phyloP scores from a whole-genome alignment of 2,113 vertebrate genomes.

The Lepus timidus region DNA sequence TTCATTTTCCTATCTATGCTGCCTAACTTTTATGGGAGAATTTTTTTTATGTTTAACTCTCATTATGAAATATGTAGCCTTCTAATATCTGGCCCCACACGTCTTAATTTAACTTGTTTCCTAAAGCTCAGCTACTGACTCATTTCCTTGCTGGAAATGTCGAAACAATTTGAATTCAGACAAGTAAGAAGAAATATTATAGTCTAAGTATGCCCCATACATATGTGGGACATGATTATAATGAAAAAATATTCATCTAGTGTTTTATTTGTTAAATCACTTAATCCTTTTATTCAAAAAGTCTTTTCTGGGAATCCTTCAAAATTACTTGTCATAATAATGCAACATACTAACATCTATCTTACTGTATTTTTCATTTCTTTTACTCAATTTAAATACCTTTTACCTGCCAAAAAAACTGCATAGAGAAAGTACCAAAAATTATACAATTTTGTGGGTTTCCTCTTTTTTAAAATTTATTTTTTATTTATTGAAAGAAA shows the following conservation, averaged over 20 bases:
- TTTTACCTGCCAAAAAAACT: not conserved
- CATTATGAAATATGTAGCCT: not conserved
- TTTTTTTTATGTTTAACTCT: not conserved
- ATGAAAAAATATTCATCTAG: not conserved
- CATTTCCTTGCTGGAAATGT: not conserved
- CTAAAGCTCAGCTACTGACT: not conserved
- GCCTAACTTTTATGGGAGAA: not conserved
- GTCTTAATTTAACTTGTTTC: not conserved
- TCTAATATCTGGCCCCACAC: not conserved
- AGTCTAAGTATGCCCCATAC: not conserved
- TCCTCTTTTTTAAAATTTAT: too few species aligned
- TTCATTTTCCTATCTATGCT: not conserved
- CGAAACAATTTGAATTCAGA: not conserved
- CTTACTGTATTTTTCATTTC: not conserved
- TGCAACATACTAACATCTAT: not conserved
- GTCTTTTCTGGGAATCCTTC: not conserved
- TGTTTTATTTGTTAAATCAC: not conserved
- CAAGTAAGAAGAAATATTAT: not conserved
- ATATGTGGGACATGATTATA: not conserved
- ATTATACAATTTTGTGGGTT: not conserved
- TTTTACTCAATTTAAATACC: not conserved
- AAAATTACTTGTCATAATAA: not conserved
- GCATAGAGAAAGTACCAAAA: not conserved
- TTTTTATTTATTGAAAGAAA: too few species aligned
- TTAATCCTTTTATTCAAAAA: not conserved